Evolutionary conservation across 1,140 invertebrate genomes (phyloP).

Genomic region (Drosophila pectinifera): DNA sequence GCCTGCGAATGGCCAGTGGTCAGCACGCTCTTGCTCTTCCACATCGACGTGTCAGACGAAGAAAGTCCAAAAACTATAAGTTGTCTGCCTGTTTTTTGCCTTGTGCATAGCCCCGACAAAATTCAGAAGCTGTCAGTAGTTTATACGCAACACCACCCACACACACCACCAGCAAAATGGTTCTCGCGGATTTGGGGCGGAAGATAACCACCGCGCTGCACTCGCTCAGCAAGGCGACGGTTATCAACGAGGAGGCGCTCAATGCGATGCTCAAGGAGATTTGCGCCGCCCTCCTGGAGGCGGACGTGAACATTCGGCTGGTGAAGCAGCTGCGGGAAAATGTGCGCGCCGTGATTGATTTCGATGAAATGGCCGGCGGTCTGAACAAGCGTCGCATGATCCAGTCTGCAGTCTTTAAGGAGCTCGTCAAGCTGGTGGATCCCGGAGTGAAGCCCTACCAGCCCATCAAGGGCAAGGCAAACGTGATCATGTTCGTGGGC

Average conservation of each 20-base stretch:
- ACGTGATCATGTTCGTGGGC: conserved; percentile 99
- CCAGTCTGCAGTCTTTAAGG: conserved; percentile 99
- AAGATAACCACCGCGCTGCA: conserved; percentile 99
- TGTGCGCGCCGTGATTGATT: conserved; percentile 99
- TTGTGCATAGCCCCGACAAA: conserved; percentile 40
- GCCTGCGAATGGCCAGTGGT: conserved; percentile 41
- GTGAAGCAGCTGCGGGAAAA: conserved; percentile 99
- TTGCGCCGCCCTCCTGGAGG: conserved; percentile 97
- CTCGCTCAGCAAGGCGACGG: conserved; percentile 98
- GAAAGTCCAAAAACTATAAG: conserved; percentile 59
- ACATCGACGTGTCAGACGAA: conserved; percentile 69
- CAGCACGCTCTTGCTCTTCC: conserved; percentile 55
- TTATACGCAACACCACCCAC: conserved; percentile 33
- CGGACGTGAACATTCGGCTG: conserved; percentile 99
- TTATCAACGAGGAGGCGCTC: conserved; percentile 99
- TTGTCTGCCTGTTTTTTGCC: conserved; percentile 44
- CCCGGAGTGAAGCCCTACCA: conserved; percentile 99
- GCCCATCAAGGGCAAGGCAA: conserved; percentile 97
- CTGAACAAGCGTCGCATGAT: conserved; percentile 99
- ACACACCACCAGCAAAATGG: conserved; percentile 90
- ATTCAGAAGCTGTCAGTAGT: conserved; percentile 49
- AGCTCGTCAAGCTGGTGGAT: conserved; percentile 99
- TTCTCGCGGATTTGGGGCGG: conserved; percentile 99
- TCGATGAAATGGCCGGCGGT: conserved; percentile 99
- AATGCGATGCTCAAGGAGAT: conserved; percentile 99